Evolutionary conservation across 2,113 vertebrate species (phyloP), one percentile per base, ranked within the genome.

Genomic region (Struthidea cinerea): DNA sequence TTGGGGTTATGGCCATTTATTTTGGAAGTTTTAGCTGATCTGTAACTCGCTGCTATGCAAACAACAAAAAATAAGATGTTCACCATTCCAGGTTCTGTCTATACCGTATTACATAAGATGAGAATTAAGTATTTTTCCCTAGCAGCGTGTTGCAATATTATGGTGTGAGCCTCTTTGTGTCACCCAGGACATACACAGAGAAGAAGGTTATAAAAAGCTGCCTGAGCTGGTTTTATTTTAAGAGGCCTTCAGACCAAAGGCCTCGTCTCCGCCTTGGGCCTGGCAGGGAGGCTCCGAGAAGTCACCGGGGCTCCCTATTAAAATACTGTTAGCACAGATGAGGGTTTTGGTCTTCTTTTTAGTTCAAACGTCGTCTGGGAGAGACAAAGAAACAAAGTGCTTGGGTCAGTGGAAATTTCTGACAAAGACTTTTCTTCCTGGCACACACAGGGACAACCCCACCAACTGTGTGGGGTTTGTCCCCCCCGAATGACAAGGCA

Each of bases 401-500:
- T 97, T 95, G 96, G 97, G 96, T 97, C 95, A 97, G 90, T 94
- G 96, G 96, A 97, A 98, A 98, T 85, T 91, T 97, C 97, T 98
- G 96, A 97, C 98, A 98, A 98, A 98, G 98, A 94, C 97, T 97
- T 95, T 97, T 98, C 97, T 98, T 97, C 98, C 98, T 92, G 97
- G 93, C 97, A 75, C 96, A 96, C 91, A 94, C 89, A 89, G 93
- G 96, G 91, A 95, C 94, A 75, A 55, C 96, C 97, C 94, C 95
- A 91, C 96, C 96, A 80, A 70, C 73, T 87, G 97, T 85, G 96
- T 91, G 73, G 76, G 78, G 85, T 59, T 83, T 30, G 49, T 37
- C 27, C 42, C 57, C 84, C 68, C 35, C 10, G 90, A 97, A 95
- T 63, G 97, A 97, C 95, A 84, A 98, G 98, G 98, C 95, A 98